Conservation (phyloP, 2,113 vertebrate species). For the Grallaria varia region DNA sequence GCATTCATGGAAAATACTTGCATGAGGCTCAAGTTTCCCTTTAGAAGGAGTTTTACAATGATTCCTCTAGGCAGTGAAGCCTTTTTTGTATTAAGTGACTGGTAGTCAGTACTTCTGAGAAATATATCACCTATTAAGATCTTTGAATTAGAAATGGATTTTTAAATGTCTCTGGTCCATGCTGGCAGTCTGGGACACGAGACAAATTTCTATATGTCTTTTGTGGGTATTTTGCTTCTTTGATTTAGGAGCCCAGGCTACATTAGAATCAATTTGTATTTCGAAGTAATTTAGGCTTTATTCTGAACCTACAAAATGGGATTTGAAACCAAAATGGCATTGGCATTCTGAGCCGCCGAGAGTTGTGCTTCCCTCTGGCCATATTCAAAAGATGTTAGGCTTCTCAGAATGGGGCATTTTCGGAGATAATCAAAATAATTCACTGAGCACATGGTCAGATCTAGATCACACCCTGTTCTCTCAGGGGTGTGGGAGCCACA, state of each 20-base stretch:
- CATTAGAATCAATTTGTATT: neutral
- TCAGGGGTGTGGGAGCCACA: neutral
- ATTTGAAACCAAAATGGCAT: neutral
- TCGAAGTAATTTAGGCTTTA: neutral
- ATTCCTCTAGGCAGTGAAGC: neutral
- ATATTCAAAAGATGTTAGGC: neutral
- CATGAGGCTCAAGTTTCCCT: neutral
- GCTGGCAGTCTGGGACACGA: neutral
- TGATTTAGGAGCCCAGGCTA: neutral
- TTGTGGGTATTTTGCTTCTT: neutral
- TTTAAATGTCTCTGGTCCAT: neutral
- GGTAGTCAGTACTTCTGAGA: neutral
- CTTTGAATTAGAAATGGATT: conserved; percentile 20
- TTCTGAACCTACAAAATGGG: neutral
- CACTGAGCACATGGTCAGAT: neutral
- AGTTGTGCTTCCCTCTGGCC: neutral
- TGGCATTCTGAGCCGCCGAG: neutral
- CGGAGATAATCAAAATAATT: neutral
- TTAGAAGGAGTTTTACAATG: neutral
- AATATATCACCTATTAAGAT: neutral
- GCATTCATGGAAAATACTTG: neutral
- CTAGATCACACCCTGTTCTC: neutral
- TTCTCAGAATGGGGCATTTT: neutral
- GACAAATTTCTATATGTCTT: neutral
- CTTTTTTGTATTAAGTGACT: neutral